phyloP scores from a whole-genome alignment of 2,113 vertebrate species.

The Bambusicola thoracicus region DNA sequence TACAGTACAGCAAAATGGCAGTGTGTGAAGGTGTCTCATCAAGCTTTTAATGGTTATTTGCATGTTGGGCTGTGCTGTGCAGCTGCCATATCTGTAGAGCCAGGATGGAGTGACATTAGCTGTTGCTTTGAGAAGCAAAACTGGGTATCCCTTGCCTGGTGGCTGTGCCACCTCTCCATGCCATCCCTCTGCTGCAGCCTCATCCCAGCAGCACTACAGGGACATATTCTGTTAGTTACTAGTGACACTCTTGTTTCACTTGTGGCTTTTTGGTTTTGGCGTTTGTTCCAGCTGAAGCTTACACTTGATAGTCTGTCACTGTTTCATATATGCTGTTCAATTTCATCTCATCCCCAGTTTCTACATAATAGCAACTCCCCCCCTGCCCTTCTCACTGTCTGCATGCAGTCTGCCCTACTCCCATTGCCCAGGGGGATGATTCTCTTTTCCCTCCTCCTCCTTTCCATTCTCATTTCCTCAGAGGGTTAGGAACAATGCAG shows the following conservation, averaged over 20 bases:
- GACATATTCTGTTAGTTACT: not conserved
- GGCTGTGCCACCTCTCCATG: fast-evolving
- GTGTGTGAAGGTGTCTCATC: fast-evolving
- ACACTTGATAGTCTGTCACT: not conserved
- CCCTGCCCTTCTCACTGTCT: not conserved
- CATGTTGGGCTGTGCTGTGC: fast-evolving
- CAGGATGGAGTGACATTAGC: fast-evolving
- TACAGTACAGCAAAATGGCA: not conserved
- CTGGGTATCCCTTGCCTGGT: not conserved
- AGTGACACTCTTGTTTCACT: not conserved
- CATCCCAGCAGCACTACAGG: fast-evolving
- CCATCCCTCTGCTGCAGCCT: not conserved
- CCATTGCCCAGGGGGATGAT: fast-evolving
- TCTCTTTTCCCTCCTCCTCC: not conserved
- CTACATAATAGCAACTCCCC: fast-evolving
- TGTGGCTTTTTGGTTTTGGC: not conserved
- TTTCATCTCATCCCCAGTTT: not conserved
- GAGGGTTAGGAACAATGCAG: not conserved
- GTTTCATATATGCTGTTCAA: not conserved
- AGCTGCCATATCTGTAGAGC: not conserved
- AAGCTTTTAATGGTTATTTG: not conserved
- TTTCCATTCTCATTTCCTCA: not conserved
- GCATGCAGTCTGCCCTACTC: not conserved
- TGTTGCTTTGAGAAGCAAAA: fast-evolving
- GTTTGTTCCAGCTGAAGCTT: not conserved